A percentile compares a stretch with the other conserved stretches of the same genome.
phyloP scores from a whole-genome alignment of 2,113 vertebrate species.

The Periophthalmus modestus region DNA sequence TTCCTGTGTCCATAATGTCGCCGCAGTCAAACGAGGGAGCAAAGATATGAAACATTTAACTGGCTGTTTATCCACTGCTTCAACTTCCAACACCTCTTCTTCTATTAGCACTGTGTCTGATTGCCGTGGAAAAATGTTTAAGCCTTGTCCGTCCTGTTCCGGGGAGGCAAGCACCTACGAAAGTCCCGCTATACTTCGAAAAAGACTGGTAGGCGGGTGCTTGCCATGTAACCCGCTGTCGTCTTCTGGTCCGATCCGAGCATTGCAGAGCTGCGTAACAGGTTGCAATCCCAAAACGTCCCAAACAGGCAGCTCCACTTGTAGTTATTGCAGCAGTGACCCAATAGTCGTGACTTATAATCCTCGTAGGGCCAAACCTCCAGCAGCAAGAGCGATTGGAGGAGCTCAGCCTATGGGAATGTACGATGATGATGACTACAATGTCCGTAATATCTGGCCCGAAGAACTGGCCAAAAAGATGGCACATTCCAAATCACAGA shows the following conservation, averaged over 20 bases:
- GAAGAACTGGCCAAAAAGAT: constrained; percentile 84
- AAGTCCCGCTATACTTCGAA: constrained; percentile 77
- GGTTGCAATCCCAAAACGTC: constrained; percentile 80
- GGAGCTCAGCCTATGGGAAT: constrained; percentile 50
- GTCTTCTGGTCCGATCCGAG: constrained; percentile 75
- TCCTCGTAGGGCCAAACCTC: constrained; percentile 73
- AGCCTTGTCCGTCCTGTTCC: constrained; percentile 79
- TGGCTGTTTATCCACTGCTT: constrained; percentile 79
- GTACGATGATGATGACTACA: constrained; percentile 81
- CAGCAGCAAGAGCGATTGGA: constrained; percentile 57
- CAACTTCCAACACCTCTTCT: constrained; percentile 81
- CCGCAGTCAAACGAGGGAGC: constrained; percentile 53
- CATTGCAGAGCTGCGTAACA: constrained; percentile 78
- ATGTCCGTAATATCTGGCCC: constrained; percentile 83
- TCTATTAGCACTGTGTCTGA: constrained; percentile 80
- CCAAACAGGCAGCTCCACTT: constrained; percentile 81
- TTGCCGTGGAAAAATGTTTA: constrained; percentile 68
- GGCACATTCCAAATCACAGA: constrained; percentile 73
- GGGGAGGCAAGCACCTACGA: constrained; percentile 68
- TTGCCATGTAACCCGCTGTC: constrained; percentile 79
- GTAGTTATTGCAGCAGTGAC: constrained; percentile 87
- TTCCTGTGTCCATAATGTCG: constrained; percentile 62
- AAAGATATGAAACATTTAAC: constrained; percentile 73
- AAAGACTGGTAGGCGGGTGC: constrained; percentile 78
- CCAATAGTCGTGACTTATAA: constrained; percentile 85